Base-by-base conservation (phyloP, 2,797 vertebrate genomes). In the Chaetodon trifasciatus region DNA sequence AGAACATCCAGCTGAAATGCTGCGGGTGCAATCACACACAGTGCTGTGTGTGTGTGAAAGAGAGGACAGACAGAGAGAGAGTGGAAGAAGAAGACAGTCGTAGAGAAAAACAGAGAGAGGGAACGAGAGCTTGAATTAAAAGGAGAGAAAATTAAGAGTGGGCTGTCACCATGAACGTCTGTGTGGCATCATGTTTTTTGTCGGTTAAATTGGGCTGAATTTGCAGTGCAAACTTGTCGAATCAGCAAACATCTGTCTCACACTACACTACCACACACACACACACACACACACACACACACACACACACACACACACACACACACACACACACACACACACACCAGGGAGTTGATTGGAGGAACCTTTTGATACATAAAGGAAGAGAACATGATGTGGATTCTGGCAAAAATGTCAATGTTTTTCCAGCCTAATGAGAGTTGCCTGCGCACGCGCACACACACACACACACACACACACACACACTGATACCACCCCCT, bases 171-270 rank as follows among this genome's bases (percentile, higher is more conserved):
- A 62, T 23, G n/a, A 83, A 69, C 64, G 76, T 90, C 89, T 90
- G 86, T 87, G 81, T 90, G 90, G 86, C 76, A 82, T 88, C 87
- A 58, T 73, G 78, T 79, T 86, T 89, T 89, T 85, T 86, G 83
- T 83, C 46, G 47, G 80, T 81, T 90, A 91, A 93, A 94, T 89
- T 91, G 84, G 89, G 88, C 88, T 89, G 91, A 92, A 85, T 88
- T 93, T 93, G 93, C 94, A 91, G 75, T 39, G 76, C 78, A 88
- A 89, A 91, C 84, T 84, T 89, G 93, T 92, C 90, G 89, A 94
- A 94, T 96, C 95, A 95, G 94, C 94, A 95, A 94, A 95, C 95
- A 95, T 94, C 95, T 96, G 95, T 94, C 89, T 92, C 81, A 76
- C 55, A n/a, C 84, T 49, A 81, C 69, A 57, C 74, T 21, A 55